Percentiles rank a stretch among this genome's conserved stretches.
Evolutionary conservation across 1,140 invertebrate species (phyloP).

Genomic region (Zaprionus taronus): DNA sequence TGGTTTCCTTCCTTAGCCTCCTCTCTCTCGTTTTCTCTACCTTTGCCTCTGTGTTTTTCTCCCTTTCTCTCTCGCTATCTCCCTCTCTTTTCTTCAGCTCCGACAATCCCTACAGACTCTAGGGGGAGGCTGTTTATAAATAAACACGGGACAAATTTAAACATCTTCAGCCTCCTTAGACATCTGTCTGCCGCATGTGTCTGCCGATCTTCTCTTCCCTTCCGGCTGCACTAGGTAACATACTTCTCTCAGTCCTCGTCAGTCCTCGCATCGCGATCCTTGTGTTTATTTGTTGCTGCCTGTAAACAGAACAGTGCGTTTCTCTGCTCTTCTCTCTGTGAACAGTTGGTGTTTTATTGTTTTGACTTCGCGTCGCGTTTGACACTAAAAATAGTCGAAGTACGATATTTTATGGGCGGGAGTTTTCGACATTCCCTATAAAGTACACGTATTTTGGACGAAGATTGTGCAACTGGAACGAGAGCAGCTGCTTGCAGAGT

Average conservation of each 20-base stretch:
- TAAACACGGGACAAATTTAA: constrained; percentile 45
- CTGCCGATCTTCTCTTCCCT: background rate
- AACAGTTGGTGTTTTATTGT: constrained; percentile 31
- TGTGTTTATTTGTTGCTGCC: constrained; percentile 49
- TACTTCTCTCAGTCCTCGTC: background rate
- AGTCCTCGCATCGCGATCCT: constrained; percentile 10
- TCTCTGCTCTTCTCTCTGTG: background rate
- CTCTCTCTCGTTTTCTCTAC: no score
- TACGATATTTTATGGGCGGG: constrained; percentile 19
- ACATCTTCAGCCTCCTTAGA: constrained; percentile 32
- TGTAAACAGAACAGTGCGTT: constrained; percentile 48
- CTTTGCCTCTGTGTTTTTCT: no score
- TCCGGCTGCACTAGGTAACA: constrained; percentile 9
- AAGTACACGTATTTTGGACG: background rate
- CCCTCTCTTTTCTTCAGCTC: background rate
- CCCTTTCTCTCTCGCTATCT: background rate
- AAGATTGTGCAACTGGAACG: background rate
- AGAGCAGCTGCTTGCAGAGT: background rate
- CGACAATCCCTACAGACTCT: constrained; percentile 5
- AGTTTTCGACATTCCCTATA: constrained; percentile 30
- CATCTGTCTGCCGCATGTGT: constrained; percentile 51
- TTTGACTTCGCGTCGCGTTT: constrained; percentile 17
- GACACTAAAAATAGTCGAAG: constrained; percentile 55
- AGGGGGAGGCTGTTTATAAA: constrained; percentile 52
- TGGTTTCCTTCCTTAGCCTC: no score